Evolutionary conservation across 2,113 vertebrate species (phyloP).

Genomic region (Scophthalmus maximus): DNA sequence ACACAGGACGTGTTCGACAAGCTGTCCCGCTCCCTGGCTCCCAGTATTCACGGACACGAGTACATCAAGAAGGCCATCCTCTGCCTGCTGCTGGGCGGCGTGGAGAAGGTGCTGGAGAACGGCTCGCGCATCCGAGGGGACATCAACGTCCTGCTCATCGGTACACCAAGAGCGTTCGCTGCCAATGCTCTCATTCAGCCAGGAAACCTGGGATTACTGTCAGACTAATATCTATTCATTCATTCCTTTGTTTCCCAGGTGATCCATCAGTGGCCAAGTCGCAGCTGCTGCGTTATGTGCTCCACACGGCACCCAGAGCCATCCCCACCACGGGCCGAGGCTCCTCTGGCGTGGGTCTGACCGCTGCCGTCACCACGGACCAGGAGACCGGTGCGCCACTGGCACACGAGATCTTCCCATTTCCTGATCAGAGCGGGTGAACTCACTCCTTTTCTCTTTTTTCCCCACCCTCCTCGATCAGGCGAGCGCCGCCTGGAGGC

Average conservation of each 20-base stretch:
- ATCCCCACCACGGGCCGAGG: constrained; percentile 96
- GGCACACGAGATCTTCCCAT: too few species aligned
- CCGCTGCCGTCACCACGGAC: constrained; percentile 95
- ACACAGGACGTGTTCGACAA: constrained; percentile 91
- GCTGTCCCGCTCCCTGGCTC: constrained; percentile 91
- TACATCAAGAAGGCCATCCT: constrained; percentile 98
- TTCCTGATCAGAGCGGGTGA: not conserved
- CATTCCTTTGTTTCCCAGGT: constrained; percentile 76
- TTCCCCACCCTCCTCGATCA: too few species aligned
- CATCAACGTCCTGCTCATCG: constrained; percentile 96
- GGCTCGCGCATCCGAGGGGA: constrained; percentile 95
- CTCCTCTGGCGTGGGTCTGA: constrained; percentile 95
- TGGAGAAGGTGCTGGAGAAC: constrained; percentile 95
- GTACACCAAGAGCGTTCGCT: constrained; percentile 70
- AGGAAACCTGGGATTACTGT: not conserved
- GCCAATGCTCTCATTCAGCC: not conserved
- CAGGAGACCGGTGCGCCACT: constrained; percentile 91
- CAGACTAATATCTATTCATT: not conserved
- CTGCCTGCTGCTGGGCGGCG: constrained; percentile 94
- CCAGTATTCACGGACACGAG: constrained; percentile 95
- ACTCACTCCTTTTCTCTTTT: not conserved
- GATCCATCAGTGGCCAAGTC: constrained; percentile 98
- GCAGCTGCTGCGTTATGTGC: constrained; percentile 94
- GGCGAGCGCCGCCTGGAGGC: constrained; percentile 95
- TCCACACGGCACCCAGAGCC: constrained; percentile 92